Conservation (phyloP, 2,113 vertebrate genomes). For the Tetrax tetrax region DNA sequence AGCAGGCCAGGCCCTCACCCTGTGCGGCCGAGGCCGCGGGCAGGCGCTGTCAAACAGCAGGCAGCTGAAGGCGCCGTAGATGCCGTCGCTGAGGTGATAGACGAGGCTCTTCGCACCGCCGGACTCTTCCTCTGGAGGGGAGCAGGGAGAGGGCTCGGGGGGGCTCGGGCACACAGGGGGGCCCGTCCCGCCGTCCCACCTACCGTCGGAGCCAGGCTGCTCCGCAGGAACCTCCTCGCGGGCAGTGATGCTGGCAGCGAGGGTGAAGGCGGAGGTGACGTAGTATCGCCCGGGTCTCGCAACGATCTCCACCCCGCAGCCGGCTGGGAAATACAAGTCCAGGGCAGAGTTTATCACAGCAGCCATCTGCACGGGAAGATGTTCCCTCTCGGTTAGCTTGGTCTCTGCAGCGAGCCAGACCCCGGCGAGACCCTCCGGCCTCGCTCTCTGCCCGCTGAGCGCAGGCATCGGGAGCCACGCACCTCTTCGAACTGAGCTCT, state of each 20-base stretch:
- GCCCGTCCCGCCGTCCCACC: neutral
- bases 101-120: slow-evolving; percentile 62
- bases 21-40: slow-evolving; percentile 69
- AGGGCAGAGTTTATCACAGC: slow-evolving; percentile 74
- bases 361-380: slow-evolving; percentile 39
- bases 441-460: accelerated
- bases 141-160: neutral
- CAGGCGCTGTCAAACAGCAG: slow-evolving; percentile 78
- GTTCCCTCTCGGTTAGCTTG: accelerated
- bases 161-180: accelerated
- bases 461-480: accelerated
- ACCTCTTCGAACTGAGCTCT: slow-evolving; percentile 78
- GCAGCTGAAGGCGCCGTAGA: slow-evolving; percentile 77
- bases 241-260: slow-evolving; percentile 73
- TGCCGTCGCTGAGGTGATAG: slow-evolving; percentile 74
- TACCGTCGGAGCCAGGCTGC: slow-evolving; percentile 64
- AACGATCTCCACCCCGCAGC: slow-evolving; percentile 73
- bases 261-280: slow-evolving; percentile 77
- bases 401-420: neutral
- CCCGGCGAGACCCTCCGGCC: neutral
- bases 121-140: slow-evolving; percentile 64
- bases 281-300: slow-evolving; percentile 78
- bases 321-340: slow-evolving; percentile 80
- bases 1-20: slow-evolving; percentile 31
- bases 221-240: slow-evolving; percentile 65